A percentile compares a stretch with the other conserved stretches of the same genome.
Conservation (phyloP, 1,140 invertebrate species). For the Aricia agestis region DNA sequence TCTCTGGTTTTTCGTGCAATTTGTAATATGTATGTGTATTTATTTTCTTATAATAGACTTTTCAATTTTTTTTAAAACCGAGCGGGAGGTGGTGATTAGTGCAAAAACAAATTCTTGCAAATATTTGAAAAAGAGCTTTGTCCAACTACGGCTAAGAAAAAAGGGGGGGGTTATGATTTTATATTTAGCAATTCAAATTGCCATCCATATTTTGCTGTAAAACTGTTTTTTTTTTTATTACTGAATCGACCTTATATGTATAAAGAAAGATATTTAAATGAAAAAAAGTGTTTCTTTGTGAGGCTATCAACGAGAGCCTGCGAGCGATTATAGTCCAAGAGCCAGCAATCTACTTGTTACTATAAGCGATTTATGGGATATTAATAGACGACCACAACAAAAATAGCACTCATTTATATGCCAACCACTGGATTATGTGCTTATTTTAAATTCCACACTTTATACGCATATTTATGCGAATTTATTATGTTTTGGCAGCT, state of each 20-base stretch:
- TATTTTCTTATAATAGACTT: no score
- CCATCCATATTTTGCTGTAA: no score
- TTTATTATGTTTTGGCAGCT: conserved; percentile 5
- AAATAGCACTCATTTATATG: conserved; percentile 38
- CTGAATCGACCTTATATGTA: no score
- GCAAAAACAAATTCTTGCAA: no score
- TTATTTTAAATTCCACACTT: conserved; percentile 18
- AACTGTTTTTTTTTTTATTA: no score
- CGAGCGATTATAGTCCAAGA: conserved; percentile 54
- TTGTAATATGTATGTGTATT: no score
- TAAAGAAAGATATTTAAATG: not conserved
- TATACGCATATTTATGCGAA: conserved; percentile 10
- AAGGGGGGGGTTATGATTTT: no score
- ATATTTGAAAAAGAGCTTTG: no score
- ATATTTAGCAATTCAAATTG: no score
- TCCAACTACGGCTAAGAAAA: no score
- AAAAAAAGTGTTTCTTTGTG: not conserved
- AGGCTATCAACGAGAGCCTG: conserved; percentile 3
- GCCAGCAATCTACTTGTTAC: conserved; percentile 58
- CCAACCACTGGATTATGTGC: conserved; percentile 28
- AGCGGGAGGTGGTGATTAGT: no score
- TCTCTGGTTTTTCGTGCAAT: not conserved
- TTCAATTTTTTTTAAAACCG: no score
- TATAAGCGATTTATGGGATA: conserved; percentile 63
- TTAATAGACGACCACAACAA: conserved; percentile 55